Evolutionary conservation across 2,113 vertebrate genomes (phyloP).

Genomic region (Oreochromis aureus): DNA sequence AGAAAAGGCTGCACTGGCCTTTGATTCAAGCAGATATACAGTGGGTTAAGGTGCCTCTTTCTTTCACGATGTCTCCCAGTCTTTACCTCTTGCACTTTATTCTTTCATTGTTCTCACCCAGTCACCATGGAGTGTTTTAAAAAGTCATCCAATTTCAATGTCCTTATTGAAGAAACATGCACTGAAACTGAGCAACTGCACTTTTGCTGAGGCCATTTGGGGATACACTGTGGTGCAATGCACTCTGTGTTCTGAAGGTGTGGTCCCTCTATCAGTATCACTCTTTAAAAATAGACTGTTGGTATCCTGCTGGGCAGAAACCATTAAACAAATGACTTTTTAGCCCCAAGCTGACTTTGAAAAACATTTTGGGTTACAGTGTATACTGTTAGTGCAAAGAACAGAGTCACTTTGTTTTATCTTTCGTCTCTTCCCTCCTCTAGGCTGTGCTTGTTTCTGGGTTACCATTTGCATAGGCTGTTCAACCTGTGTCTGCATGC

Average conservation of each 20-base stretch:
- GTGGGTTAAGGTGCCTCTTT: not conserved
- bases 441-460: conserved; percentile 50
- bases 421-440: conserved; percentile 27
- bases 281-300: conserved; percentile 58
- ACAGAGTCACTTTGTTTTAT: conserved; percentile 66
- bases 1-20: conserved; percentile 9
- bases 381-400: conserved; percentile 55
- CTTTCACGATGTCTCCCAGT: not conserved
- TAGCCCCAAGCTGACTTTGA: conserved; percentile 65
- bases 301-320: conserved; percentile 64
- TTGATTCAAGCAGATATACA: conserved; percentile 52
- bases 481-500: not conserved
- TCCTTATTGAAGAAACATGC: not conserved
- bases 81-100: conserved; percentile 1
- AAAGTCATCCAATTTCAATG: conserved; percentile 33
- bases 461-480: conserved; percentile 41
- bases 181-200: not conserved
- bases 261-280: conserved; percentile 34
- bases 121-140: conserved; percentile 18
- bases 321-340: conserved; percentile 74
- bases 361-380: conserved; percentile 51
- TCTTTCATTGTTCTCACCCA: conserved; percentile 5
- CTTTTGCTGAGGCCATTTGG: conserved; percentile 25
- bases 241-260: conserved; percentile 34
- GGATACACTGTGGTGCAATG: conserved; percentile 1